phyloP scores from a whole-genome alignment of 2,797 vertebrate genomes.

The Emydoidea blandingii region DNA sequence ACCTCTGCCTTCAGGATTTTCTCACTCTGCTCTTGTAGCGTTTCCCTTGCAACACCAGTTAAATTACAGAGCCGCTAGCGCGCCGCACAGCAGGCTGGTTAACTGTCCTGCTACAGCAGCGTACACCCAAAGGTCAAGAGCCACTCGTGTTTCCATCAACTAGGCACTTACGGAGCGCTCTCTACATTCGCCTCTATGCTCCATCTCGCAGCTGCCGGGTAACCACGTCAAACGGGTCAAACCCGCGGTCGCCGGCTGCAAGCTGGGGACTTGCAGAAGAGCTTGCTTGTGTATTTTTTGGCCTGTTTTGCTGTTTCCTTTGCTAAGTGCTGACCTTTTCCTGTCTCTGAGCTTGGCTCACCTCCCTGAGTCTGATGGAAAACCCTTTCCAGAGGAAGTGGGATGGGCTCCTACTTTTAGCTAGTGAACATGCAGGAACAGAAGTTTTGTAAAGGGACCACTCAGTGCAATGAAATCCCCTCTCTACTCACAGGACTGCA shows the following conservation, averaged over 20 bases:
- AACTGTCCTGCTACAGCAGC: background rate
- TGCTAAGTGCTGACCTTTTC: background rate
- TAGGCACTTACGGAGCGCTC: background rate
- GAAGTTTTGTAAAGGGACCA: no score
- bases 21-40: background rate
- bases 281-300: background rate
- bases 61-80: background rate
- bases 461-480: no score
- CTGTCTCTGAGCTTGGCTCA: background rate
- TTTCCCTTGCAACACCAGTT: background rate
- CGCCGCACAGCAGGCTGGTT: background rate
- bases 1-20: background rate
- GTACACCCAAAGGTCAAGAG: background rate
- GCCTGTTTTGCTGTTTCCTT: background rate
- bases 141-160: background rate
- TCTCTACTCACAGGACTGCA: no score
- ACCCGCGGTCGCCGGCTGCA: background rate
- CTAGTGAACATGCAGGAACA: accelerated
- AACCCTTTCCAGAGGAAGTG: background rate
- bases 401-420: background rate
- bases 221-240: background rate
- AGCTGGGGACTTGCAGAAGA: background rate
- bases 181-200: background rate
- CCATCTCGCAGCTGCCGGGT: background rate
- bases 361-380: background rate